A percentile compares a stretch with the other conserved stretches of the same genome.
These are phyloP conservation scores for Ennomos quercinarius DNA, from an alignment of 2,888 invertebrate species.

Conservation along the genomic window DNA sequence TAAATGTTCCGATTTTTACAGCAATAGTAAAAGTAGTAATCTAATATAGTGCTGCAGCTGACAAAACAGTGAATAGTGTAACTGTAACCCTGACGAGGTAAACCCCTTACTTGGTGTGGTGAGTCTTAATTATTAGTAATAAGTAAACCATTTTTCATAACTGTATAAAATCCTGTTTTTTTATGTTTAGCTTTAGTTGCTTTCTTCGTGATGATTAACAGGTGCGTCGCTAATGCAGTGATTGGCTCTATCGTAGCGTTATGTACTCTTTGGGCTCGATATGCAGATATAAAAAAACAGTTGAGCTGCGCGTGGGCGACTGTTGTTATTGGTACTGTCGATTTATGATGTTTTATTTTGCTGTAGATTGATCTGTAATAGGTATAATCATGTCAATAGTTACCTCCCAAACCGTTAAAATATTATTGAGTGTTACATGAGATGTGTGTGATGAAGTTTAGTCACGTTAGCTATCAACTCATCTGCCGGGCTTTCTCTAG, in stretches of 20 bases:
- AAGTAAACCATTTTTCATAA: slow-evolving; percentile 43
- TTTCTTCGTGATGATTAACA: slow-evolving; percentile 35
- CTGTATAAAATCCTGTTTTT: slow-evolving; percentile 49
- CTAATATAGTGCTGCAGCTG: slow-evolving; percentile 11
- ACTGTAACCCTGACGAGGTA: slow-evolving; percentile 15
- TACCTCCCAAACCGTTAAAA: background rate
- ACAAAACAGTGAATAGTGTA: background rate
- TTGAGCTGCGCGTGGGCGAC: slow-evolving; percentile 20
- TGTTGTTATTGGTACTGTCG: slow-evolving; percentile 2
- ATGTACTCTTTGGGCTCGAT: too few relatives aligned
- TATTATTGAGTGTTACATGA: background rate
- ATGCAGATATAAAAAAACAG: slow-evolving; percentile 4
- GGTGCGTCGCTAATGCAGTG: slow-evolving; percentile 7
- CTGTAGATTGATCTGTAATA: background rate
- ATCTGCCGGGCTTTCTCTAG: slow-evolving; percentile 47
- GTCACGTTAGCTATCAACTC: slow-evolving; percentile 5
- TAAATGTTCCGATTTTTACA: slow-evolving; percentile 48
- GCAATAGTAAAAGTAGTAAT: slow-evolving; percentile 31
- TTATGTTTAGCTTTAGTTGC: slow-evolving; percentile 37
- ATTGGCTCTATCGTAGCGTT: too few relatives aligned
- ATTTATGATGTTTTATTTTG: too few relatives aligned
- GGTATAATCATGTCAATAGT: background rate
- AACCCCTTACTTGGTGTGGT: slow-evolving; percentile 17
- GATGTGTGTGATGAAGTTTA: background rate
- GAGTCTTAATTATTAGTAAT: slow-evolving; percentile 35